Evolutionary conservation across 1,140 invertebrate genomes (phyloP).

Genomic region (Heliconius congener): DNA sequence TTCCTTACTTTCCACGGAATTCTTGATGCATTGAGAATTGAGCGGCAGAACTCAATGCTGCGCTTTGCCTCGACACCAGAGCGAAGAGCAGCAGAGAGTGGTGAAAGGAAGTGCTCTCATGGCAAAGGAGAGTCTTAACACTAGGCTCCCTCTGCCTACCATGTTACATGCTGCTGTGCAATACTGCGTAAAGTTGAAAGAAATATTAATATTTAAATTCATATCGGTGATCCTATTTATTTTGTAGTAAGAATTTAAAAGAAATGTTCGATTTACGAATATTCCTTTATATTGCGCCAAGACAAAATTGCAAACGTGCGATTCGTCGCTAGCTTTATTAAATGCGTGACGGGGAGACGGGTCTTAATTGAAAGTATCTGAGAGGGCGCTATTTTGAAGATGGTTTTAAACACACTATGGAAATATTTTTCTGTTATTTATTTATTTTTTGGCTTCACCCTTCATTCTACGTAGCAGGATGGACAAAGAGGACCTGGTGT

Average conservation of each 20-base stretch:
- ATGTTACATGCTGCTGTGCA: too few species aligned
- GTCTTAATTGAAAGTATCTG: constrained; percentile 1
- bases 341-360: not conserved
- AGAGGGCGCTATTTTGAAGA: not conserved
- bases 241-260: not conserved
- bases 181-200: too few species aligned
- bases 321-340: not conserved
- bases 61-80: too few species aligned
- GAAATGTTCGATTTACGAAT: not conserved
- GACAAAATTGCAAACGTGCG: constrained; percentile 8
- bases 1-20: too few species aligned
- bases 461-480: not conserved
- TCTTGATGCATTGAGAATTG: too few species aligned
- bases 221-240: not conserved
- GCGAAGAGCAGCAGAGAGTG: too few species aligned
- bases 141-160: too few species aligned
- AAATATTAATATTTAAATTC: too few species aligned
- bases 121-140: too few species aligned
- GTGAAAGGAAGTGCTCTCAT: too few species aligned
- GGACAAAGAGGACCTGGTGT: not conserved
- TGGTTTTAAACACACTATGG: not conserved
- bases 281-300: not conserved
- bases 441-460: not conserved
- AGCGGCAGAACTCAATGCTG: too few species aligned
- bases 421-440: not conserved